Evolutionary conservation across 2,888 invertebrate species (phyloP).

Genomic region (Polymixis lichenea): DNA sequence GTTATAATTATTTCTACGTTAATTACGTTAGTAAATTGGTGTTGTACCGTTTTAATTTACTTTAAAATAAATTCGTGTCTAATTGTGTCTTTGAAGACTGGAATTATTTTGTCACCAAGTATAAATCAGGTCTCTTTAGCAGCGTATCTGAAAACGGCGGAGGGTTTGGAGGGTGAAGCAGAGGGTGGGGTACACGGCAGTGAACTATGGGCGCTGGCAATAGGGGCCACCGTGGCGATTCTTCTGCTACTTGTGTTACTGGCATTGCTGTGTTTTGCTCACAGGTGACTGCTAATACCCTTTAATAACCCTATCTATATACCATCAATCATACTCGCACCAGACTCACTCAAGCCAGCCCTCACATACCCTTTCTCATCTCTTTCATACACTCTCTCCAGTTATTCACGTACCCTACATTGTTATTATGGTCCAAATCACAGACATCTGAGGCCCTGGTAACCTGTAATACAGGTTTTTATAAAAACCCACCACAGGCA

Average conservation of each 20-base stretch:
- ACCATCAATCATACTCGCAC: not conserved
- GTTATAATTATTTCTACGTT: too few relatives aligned
- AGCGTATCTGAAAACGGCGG: constrained; percentile 93
- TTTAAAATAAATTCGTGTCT: too few relatives aligned
- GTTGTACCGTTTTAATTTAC: too few relatives aligned
- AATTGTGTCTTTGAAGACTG: not conserved
- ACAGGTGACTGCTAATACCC: constrained; percentile 75
- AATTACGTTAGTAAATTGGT: too few relatives aligned
- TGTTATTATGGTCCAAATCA: not conserved
- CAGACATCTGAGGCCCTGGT: too few relatives aligned
- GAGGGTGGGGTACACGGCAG: constrained; percentile 80
- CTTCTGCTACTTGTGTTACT: constrained; percentile 90
- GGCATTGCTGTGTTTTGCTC: constrained; percentile 86
- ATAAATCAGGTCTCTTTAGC: constrained; percentile 71
- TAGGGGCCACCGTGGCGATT: constrained; percentile 91
- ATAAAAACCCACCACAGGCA: not conserved
- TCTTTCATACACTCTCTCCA: not conserved
- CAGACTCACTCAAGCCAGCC: not conserved
- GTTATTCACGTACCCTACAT: not conserved
- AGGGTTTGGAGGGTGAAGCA: constrained; percentile 91
- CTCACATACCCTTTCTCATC: not conserved
- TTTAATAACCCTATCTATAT: not conserved
- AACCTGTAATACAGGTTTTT: not conserved
- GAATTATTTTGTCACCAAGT: constrained; percentile 13
- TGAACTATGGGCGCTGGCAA: constrained; percentile 92